phyloP scores from a whole-genome alignment of 2,888 invertebrate species.

The Caenorhabditis imperialis region DNA sequence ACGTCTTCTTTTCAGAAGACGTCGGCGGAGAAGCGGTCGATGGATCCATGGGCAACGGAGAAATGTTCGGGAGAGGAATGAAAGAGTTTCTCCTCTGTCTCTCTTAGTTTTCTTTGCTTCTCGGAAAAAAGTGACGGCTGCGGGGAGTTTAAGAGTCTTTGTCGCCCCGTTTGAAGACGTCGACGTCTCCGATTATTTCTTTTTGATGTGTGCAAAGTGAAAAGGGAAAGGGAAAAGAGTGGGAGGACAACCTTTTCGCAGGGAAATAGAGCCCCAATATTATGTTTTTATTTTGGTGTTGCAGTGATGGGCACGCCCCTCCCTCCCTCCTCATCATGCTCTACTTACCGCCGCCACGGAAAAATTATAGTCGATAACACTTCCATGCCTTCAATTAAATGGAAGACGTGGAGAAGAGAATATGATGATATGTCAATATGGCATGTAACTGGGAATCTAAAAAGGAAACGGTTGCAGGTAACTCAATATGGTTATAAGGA shows the following conservation, averaged over 20 bases:
- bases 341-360: slow-evolving; percentile 49
- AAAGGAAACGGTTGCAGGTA: slow-evolving; percentile 39
- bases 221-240: slow-evolving; percentile 19
- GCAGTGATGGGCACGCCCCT: slow-evolving; percentile 8
- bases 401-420: slow-evolving; percentile 19
- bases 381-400: slow-evolving; percentile 21
- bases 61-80: slow-evolving; percentile 21
- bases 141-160: slow-evolving; percentile 49
- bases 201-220: slow-evolving; percentile 42
- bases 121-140: slow-evolving; percentile 38
- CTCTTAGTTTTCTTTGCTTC: slow-evolving; percentile 12
- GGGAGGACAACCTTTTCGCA: no score
- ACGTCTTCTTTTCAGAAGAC: neutral
- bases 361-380: slow-evolving; percentile 52
- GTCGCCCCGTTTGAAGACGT: slow-evolving; percentile 19
- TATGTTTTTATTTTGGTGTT: no score
- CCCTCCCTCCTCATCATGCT: slow-evolving; percentile 8
- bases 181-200: slow-evolving; percentile 43
- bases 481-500: slow-evolving; percentile 20
- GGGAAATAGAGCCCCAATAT: no score
- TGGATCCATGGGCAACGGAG: slow-evolving; percentile 42
- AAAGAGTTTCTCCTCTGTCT: slow-evolving; percentile 20
- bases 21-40: slow-evolving; percentile 8
- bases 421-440: slow-evolving; percentile 43
- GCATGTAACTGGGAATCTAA: slow-evolving; percentile 46